Base-by-base conservation (phyloP, 2,888 invertebrate genomes). In the Acanthosepion pharaonis region DNA sequence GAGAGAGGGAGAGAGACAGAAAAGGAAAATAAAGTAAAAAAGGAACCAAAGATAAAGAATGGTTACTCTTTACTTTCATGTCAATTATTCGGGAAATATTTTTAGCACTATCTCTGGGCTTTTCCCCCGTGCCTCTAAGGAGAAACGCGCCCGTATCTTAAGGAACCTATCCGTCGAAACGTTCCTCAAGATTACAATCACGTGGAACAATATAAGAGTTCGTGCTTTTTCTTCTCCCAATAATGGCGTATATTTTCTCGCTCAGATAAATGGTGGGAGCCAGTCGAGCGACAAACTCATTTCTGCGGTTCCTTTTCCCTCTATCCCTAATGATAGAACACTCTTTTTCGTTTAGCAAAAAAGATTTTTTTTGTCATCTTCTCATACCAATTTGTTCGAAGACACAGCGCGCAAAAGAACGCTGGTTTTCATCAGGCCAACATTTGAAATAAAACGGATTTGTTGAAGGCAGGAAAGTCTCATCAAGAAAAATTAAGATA, bases 211-310 rank as follows among this genome's bases (percentile, higher is more conserved):
- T 78, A 78, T 78, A 28, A 78, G 28, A 4, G 20, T 55, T 55
- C 55, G 55, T 20, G 15, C 20, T 55, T 55, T 55, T 55, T 55
- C 55, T 55, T 55, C 55, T 55, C 15, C 55, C 55, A 55, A 55
- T 78, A n/a, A n/a, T n/a, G 28, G n/a, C 78, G 78, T n/a, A 78
- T 78, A 78, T 78, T 78, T 78, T 78, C 28, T 28, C 78, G 78
- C 78, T 78, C 78, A 78, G 78, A 78, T 78, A 78, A 78, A 78
- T n/a, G 78, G 78, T n/a, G 78, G 78, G 78, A 78, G n/a, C 28
- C 78, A 78, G 25, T 28, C 78, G 6, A 78, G n/a, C 0, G 78
- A 78, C 78, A 28, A 25, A 28, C n/a, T 78, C 8, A 78, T 78
- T 78, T 78, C n/a, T 28, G 28, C 28, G 9, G 9, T 18, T 55